These are phyloP conservation scores for Nomada flava DNA, from an alignment of 2,888 invertebrate species.

Conservation along the genomic window DNA sequence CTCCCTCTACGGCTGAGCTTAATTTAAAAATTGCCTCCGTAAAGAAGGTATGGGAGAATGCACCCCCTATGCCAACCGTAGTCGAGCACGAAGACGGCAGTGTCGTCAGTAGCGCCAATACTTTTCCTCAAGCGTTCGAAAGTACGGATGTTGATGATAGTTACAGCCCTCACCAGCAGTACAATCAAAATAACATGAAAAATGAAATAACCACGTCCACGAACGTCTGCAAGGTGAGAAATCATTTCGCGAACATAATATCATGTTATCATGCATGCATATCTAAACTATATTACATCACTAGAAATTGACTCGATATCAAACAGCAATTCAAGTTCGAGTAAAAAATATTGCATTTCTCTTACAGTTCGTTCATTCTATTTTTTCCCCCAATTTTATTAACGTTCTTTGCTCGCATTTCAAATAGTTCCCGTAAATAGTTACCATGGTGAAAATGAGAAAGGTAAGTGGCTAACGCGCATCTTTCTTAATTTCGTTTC, in stretches of 20 bases:
- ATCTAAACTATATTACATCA: conserved; percentile 74
- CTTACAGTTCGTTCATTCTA: conserved; percentile 43
- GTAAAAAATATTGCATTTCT: conserved; percentile 24
- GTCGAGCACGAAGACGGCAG: conserved; percentile 87
- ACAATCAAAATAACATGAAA: conserved; percentile 85
- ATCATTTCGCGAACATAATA: conserved; percentile 68
- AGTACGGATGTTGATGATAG: conserved; percentile 85
- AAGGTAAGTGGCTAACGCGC: conserved; percentile 72
- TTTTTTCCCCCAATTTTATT: conserved; percentile 25
- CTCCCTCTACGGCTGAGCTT: conserved; percentile 94
- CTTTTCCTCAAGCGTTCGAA: conserved; percentile 83
- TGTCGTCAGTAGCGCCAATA: conserved; percentile 84
- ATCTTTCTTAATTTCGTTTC: conserved; percentile 24
- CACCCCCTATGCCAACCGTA: conserved; percentile 88
- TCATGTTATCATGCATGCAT: conserved; percentile 63
- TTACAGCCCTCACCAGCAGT: conserved; percentile 86
- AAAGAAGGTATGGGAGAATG: conserved; percentile 93
- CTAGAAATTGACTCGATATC: conserved; percentile 71
- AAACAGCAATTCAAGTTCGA: conserved; percentile 27
- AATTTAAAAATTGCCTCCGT: conserved; percentile 97
- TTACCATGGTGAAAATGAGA: conserved; percentile 67
- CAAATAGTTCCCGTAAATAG: conserved; percentile 49
- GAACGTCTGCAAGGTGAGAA: conserved; percentile 90
- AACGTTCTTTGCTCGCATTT: conserved; percentile 27
- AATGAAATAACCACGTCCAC: conserved; percentile 86